Conservation (phyloP, 2,113 vertebrate genomes). For the Puffinus mauretanicus region DNA sequence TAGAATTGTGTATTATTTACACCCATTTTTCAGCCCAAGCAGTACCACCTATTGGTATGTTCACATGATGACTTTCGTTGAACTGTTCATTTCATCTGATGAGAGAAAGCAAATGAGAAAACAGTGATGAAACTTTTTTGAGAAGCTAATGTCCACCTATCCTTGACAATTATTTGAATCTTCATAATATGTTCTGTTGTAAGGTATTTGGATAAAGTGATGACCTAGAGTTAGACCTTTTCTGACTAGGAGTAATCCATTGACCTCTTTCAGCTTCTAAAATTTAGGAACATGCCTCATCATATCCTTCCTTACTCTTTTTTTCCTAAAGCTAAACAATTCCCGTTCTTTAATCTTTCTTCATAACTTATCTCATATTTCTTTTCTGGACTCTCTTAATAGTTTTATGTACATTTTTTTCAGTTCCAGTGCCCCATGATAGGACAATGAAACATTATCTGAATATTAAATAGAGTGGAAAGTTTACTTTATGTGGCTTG, state of each 20-base stretch:
- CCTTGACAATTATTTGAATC: not conserved
- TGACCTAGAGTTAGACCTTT: not conserved
- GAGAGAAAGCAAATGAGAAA: not conserved
- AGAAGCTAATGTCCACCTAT: not conserved
- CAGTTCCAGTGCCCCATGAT: not conserved
- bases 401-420: not conserved
- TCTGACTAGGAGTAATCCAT: not conserved
- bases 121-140: not conserved
- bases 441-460: not conserved
- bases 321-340: not conserved
- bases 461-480: not conserved
- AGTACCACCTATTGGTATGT: not conserved
- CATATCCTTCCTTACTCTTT: not conserved
- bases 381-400: not conserved
- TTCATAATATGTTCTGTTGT: not conserved
- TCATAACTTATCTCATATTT: not conserved
- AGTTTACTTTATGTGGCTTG: not conserved
- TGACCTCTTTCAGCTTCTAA: not conserved
- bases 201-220: not conserved
- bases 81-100: not conserved
- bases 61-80: not conserved
- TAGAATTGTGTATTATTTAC: not conserved
- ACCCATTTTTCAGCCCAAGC: not conserved
- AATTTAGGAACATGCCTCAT: not conserved
- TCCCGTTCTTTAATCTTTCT: not conserved